Base-by-base conservation (phyloP, 2,888 invertebrate species). In the Myopa tessellatipennis region DNA sequence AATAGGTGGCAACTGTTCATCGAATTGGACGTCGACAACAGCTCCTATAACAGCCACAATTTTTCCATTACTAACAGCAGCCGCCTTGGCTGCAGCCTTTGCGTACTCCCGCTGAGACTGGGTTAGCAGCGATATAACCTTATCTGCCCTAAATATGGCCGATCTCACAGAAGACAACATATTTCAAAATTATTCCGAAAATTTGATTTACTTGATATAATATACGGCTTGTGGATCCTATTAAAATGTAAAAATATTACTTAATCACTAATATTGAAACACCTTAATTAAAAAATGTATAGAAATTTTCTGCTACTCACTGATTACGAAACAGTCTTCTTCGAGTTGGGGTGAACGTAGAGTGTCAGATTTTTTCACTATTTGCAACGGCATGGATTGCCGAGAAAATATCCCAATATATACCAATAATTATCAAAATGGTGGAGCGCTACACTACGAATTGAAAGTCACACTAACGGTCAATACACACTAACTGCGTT, bases 1-100 rank as follows among this genome's bases (percentile, higher is more conserved):
- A 88, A 98, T 98, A 16, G 95, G 95, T 58, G 98, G 98, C 74
- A 98, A 91, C 36, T 92, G 91, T 80, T 94, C 94, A 67, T 97
- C 97, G 87, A 98, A 98, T 89, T 97, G 97, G 0, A 97, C 97
- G 88, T 98, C 98, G 68, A 98, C 98, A 81, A 98, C 98, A 85
- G 98, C 98, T 90, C 98, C 98, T 87, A 98, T 98, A 78, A 98
- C 97, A 84, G 95, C 97, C 63, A 97, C 96, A 82, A 98, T 81
- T 52, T 72, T 84, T 73, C 85, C 85, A 82, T 81, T 82, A 70
- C 78, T 81, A 72, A 50, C 83, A 52, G 81, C 83, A 61, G 83
- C 81, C 74, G 83, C 82, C 71, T 82, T 82, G 67, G 82, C 82
- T 61, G 84, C 85, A 72, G 84, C 83, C 81, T 85, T 85, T 77